Base-by-base conservation (phyloP, 2,888 invertebrate species). In the Sympetrum striolatum region DNA sequence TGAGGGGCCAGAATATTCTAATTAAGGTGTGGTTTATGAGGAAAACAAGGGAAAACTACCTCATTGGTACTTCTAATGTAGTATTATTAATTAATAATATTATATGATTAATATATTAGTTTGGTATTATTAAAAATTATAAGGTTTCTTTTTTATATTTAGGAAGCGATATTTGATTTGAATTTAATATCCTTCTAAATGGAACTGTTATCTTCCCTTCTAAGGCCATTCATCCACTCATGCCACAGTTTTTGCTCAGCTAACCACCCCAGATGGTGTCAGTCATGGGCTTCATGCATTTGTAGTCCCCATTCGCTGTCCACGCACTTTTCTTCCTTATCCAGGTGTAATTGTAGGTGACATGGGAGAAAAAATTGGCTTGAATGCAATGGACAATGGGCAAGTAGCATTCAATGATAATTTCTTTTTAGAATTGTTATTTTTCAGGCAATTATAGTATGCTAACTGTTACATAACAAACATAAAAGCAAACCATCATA, bases 341-440 rank as follows among this genome's bases (percentile, higher is more conserved):
- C 97, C 98, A 0, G 98, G 98, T 0, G 96, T 99, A 15, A 95
- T 96, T 22, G 96, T 98, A 0, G 98, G 98, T 0, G 98, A 99
- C 93, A 97, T 98, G 95, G 98, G 98, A 0, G 97, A 97, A 93
- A 99, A 99, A 94, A 96, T 97, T 86, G 98, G 98, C 14, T 95
- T 98, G 90, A 97, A 98, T 93, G 98, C 98, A 5, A 96, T 98
- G 91, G 98, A 99, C 93, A 99, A 99, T 94, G 99, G 98, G 96
- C 97, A 92, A 94, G 94, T 90, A 64, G 35, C 18, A 39, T 53
- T 53, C 4, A 18, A 44, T 44, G 44, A 44, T 10, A 44, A 39
- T 39, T 39, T 44, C 44, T 8, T 44, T n/a, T 5, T n/a, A 10
- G 0, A 60, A 60, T 18, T 25, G 73, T 12, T 31, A 6, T n/a